Evolutionary conservation across 2,113 vertebrate species (phyloP).

Genomic region (Emydocephalus ijimae): DNA sequence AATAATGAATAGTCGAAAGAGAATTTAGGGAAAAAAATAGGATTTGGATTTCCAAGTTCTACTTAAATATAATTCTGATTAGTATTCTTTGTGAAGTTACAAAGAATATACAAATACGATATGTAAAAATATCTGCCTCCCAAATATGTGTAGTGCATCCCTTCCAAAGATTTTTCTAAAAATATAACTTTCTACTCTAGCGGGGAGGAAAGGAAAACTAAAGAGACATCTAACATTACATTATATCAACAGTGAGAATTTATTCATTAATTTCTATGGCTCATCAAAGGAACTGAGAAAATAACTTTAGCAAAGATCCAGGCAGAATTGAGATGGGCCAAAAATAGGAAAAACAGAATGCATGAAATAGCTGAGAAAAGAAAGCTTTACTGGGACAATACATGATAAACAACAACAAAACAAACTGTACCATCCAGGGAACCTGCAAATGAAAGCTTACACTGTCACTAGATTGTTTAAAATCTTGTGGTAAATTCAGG

Average conservation of each 20-base stretch:
- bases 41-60: neutral
- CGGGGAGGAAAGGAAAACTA: neutral
- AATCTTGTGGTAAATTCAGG: neutral
- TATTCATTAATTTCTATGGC: neutral
- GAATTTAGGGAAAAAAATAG: neutral
- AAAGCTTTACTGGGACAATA: neutral
- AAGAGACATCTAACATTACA: neutral
- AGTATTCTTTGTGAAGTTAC: neutral
- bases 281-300: neutral
- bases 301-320: neutral
- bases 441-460: neutral
- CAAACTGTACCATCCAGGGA: neutral
- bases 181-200: neutral
- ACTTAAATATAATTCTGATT: neutral
- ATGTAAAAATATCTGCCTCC: neutral
- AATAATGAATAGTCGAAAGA: constrained; percentile 8
- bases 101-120: neutral
- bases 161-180: neutral
- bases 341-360: neutral
- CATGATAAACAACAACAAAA: neutral
- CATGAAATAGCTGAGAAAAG: neutral
- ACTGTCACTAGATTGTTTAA: neutral
- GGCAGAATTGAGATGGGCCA: neutral
- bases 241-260: neutral
- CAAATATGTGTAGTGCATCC: neutral